Percentiles rank a stretch among this genome's conserved stretches.
Evolutionary conservation across 2,888 invertebrate genomes (phyloP).

Genomic region (Epiperipatus broadwayi): DNA sequence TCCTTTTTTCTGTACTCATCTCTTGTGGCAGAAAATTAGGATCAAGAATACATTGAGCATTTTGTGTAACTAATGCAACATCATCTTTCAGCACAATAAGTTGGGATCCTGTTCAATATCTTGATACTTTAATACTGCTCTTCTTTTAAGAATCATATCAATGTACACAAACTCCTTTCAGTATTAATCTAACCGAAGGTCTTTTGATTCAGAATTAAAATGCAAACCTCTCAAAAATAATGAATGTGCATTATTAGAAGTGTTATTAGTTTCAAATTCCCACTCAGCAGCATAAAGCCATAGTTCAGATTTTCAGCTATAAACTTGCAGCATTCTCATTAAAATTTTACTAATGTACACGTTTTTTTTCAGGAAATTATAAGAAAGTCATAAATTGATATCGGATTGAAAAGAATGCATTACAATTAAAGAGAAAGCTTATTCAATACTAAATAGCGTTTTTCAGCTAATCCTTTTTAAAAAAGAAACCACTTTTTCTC

Average conservation of each 20-base stretch:
- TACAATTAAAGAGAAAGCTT: constrained; percentile 50
- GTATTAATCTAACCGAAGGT: constrained; percentile 49
- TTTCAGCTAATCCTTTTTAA: constrained; percentile 46
- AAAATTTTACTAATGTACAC: too few relatives aligned
- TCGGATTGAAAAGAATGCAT: constrained; percentile 49
- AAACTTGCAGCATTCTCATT: too few relatives aligned
- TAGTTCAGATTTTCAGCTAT: constrained; percentile 47
- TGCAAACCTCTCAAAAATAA: constrained; percentile 54
- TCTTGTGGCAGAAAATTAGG: too few relatives aligned
- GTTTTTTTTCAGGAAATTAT: constrained; percentile 54
- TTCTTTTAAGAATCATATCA: constrained; percentile 24
- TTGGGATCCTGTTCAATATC: too few relatives aligned
- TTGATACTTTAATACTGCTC: too few relatives aligned
- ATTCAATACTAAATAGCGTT: constrained; percentile 47
- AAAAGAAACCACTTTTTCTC: constrained; percentile 33
- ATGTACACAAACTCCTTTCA: constrained; percentile 36
- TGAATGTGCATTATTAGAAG: constrained; percentile 45
- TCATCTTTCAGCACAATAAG: too few relatives aligned
- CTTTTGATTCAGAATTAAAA: constrained; percentile 45
- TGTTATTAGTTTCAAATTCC: constrained; percentile 48
- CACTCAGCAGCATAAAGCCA: constrained; percentile 62
- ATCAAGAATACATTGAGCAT: too few relatives aligned
- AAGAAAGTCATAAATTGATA: constrained; percentile 50
- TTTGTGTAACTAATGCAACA: too few relatives aligned
- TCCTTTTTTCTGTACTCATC: too few relatives aligned